phyloP scores from a whole-genome alignment of 2,888 invertebrate genomes.

The Erannis defoliaria region DNA sequence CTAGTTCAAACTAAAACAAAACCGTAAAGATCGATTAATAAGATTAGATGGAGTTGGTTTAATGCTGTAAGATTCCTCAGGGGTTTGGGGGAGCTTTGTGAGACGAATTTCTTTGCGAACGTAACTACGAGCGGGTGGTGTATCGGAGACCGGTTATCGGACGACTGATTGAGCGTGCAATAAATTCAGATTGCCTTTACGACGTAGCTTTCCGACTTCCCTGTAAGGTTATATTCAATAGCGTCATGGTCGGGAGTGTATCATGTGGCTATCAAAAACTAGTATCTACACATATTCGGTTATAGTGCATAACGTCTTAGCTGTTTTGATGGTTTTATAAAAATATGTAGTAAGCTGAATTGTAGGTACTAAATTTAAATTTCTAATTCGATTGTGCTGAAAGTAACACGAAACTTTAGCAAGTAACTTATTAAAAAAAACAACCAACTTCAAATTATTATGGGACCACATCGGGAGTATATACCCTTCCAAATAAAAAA shows the following conservation, averaged over 20 bases:
- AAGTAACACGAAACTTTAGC: no score
- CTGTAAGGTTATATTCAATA: conserved; percentile 30
- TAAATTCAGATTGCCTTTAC: conserved; percentile 72
- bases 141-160: conserved; percentile 63
- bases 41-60: conserved; percentile 41
- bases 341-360: no score
- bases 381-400: no score
- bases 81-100: conserved; percentile 39
- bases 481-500: no score
- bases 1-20: conserved; percentile 38
- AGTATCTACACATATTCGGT: no score
- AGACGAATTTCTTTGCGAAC: conserved; percentile 55
- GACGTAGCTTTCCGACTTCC: conserved; percentile 50
- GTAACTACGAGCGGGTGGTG: conserved; percentile 44
- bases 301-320: no score
- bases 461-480: no score
- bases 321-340: no score
- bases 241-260: conserved; percentile 13
- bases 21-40: conserved; percentile 41
- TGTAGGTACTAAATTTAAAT: no score
- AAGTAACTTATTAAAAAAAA: no score
- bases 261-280: background rate
- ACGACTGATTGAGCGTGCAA: conserved; percentile 68
- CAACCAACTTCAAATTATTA: no score
- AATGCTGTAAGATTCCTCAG: conserved; percentile 47